A percentile compares a stretch with the other conserved stretches of the same genome.
phyloP scores from a whole-genome alignment of 2,797 vertebrate genomes.

The Xenentodon cancila region DNA sequence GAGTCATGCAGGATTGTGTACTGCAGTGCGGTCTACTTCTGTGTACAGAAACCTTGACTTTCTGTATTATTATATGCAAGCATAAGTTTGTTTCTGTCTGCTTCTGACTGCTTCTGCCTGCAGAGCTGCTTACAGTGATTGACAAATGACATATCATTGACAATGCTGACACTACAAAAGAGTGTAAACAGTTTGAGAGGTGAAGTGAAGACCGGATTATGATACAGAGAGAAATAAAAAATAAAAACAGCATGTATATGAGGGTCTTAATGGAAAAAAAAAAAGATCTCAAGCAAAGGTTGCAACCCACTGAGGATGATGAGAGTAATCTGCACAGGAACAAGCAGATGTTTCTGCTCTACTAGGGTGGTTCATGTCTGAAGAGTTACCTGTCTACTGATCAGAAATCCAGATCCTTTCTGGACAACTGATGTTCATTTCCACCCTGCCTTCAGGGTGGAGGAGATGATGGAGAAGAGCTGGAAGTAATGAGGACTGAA shows the following conservation, averaged over 20 bases:
- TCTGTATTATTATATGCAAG: background rate
- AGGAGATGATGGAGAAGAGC: background rate
- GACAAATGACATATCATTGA: conserved; percentile 44
- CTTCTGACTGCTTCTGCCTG: background rate
- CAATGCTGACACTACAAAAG: conserved; percentile 14
- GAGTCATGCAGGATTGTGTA: too few relatives aligned
- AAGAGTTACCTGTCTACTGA: conserved; percentile 35
- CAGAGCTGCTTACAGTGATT: conserved; percentile 53
- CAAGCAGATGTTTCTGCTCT: conserved; percentile 45
- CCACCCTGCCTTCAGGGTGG: conserved; percentile 15
- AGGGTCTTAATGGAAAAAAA: conserved; percentile 18
- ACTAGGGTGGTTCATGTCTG: conserved; percentile 27
- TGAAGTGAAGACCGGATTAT: conserved; percentile 4
- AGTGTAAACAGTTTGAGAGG: conserved; percentile 7
- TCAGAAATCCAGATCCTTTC: conserved; percentile 36
- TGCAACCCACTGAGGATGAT: conserved; percentile 30
- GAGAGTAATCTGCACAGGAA: conserved; percentile 38
- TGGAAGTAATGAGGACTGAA: too few relatives aligned
- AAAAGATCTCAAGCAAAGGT: conserved; percentile 12
- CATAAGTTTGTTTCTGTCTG: background rate
- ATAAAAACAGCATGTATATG: background rate
- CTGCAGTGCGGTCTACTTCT: background rate
- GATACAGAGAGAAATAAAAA: conserved; percentile 24
- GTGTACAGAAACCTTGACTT: background rate
- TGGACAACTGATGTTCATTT: conserved; percentile 39